Evolutionary conservation across 2,113 vertebrate genomes (phyloP), one percentile per base, ranked within the genome.

Genomic region (Probosciger aterrimus): DNA sequence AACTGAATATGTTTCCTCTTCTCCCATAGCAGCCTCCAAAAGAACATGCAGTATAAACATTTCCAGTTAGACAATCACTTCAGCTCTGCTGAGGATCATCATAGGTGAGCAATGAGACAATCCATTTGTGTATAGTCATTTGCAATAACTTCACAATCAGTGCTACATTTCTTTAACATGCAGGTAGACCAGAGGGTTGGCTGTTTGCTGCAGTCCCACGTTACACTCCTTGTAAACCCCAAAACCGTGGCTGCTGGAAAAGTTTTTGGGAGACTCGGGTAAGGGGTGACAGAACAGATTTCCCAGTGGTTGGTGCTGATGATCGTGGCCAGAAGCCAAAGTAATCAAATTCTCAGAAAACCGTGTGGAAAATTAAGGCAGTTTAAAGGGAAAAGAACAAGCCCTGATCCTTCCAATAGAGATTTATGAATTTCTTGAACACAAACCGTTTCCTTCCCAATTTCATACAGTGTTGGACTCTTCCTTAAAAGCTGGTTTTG

Each of bases 331-430:
- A 80, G 73, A 78, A 47, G 37, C 55, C 88, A 86, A 74, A 82
- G 65, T 33, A 92, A 94, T 84, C 64, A 89, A 71, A 55, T 84
- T 64, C 67, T 88, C 57, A 88, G 67, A 96, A 95, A 92, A 75
- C 14, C 25, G 23, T 19, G 68, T 8, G 28, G 79, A 91, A 89
- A 79, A 90, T 62, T 11, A 86, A 93, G 88, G 41, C 49, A 50
- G 22, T 25, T 44, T 64, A 62, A 84, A 69, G 70, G 43, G 30
- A 46, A 70, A 81, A 64, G 25, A 83, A 74, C n/a, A 60, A 79
- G 23, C 8, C 25, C 49, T 67, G 41, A 25, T 37, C 35, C 41
- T 92, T 37, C 44, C 10, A 62, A 35, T 20, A 35, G 22, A 49
- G 52, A 82, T 62, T 76, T 71, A 76, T 57, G 44, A 28, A 31